Evolutionary conservation across 1,140 invertebrate genomes (phyloP).

Genomic region (Nymphalis io): DNA sequence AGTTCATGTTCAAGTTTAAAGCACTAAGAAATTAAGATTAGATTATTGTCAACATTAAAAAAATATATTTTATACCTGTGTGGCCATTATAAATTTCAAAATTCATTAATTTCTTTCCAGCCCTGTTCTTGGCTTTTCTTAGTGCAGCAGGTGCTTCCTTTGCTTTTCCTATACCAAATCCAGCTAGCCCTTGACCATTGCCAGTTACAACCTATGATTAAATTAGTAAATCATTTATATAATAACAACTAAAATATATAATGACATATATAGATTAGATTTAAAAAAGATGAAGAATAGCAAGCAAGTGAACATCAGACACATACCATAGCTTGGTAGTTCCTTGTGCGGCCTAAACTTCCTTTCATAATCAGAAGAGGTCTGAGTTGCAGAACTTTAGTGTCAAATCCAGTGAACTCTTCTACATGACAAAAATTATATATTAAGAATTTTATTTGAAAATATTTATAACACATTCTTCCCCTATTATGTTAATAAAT

Average conservation of each 20-base stretch:
- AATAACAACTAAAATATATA: not conserved
- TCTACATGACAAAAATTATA: slow-evolving; percentile 82
- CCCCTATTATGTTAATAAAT: too few relatives aligned
- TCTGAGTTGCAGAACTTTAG: slow-evolving; percentile 91
- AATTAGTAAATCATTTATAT: not conserved
- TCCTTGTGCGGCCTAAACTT: slow-evolving; percentile 88
- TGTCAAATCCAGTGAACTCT: slow-evolving; percentile 93
- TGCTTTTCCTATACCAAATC: slow-evolving; percentile 89
- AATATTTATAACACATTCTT: too few relatives aligned
- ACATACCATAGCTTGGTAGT: slow-evolving; percentile 81
- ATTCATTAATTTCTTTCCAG: slow-evolving; percentile 92
- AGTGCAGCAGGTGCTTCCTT: slow-evolving; percentile 84
- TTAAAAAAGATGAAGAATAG: too few relatives aligned
- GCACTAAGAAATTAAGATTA: too few relatives aligned
- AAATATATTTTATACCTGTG: slow-evolving; percentile 83
- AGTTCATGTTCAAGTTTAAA: too few relatives aligned
- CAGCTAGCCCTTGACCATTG: slow-evolving; percentile 93
- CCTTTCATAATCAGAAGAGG: slow-evolving; percentile 92
- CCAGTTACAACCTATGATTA: slow-evolving; percentile 87
- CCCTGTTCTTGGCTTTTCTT: slow-evolving; percentile 90
- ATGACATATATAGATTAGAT: too few relatives aligned
- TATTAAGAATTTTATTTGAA: slow-evolving; percentile 13
- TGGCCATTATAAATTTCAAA: slow-evolving; percentile 91
- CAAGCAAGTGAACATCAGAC: too few relatives aligned
- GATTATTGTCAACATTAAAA: too few relatives aligned